Percentiles rank a stretch among this genome's conserved stretches.
These are phyloP conservation scores for Saccostrea cuccullata DNA, from an alignment of 1,140 invertebrate species.

Conservation along the genomic window DNA sequence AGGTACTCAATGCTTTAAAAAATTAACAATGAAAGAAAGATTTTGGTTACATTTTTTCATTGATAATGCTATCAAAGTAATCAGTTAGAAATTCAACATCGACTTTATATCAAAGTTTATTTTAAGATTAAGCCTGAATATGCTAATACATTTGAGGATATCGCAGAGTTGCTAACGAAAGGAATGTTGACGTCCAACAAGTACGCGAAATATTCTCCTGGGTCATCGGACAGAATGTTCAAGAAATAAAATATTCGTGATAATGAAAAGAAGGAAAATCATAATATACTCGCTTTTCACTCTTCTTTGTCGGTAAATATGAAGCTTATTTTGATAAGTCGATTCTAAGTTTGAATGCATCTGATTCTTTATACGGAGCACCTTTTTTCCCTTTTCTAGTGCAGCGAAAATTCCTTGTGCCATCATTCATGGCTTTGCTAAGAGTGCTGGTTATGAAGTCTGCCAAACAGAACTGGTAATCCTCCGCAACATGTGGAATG, in stretches of 20 bases:
- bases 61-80: too few species aligned
- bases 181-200: conserved; percentile 52
- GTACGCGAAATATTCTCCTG: conserved; percentile 53
- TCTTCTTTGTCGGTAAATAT: conserved; percentile 55
- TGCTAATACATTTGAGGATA: conserved; percentile 28
- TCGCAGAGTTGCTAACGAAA: conserved; percentile 46
- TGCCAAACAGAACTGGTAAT: conserved; percentile 95
- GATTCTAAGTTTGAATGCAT: too few species aligned
- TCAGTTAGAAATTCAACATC: too few species aligned
- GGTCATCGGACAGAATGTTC: conserved; percentile 47
- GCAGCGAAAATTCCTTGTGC: conserved; percentile 98
- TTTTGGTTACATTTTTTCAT: too few species aligned
- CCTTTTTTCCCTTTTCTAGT: conserved; percentile 79
- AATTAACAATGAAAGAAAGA: too few species aligned
- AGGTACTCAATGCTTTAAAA: neutral
- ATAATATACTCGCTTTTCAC: conserved; percentile 52
- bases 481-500: conserved; percentile 74
- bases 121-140: conserved; percentile 26
- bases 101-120: too few species aligned
- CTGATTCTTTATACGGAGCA: neutral
- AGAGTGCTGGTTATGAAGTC: conserved; percentile 97
- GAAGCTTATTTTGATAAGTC: neutral
- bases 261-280: conserved; percentile 43
- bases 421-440: conserved; percentile 98
- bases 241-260: conserved; percentile 14